phyloP scores from a whole-genome alignment of 2,888 invertebrate species.

The Meta bourneti region DNA sequence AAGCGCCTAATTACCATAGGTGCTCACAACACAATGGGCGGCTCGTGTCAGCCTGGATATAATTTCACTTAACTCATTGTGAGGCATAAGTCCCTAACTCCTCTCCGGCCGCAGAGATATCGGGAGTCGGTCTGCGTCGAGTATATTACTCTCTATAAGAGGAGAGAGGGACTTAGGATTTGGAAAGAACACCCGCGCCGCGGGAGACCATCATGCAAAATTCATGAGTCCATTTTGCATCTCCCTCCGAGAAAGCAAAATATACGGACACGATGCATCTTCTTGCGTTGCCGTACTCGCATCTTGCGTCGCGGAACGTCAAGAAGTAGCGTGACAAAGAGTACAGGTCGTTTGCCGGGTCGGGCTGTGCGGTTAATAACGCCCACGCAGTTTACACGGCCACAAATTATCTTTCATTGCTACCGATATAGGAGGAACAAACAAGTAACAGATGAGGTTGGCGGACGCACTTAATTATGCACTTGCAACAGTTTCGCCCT shows the following conservation, averaged over 20 bases:
- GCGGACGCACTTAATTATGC: too few species aligned
- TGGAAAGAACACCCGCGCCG: slow-evolving; percentile 40
- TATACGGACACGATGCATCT: slow-evolving; percentile 35
- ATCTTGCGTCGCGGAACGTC: slow-evolving; percentile 3
- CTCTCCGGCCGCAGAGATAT: not conserved
- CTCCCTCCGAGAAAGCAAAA: slow-evolving; percentile 46
- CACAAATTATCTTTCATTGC: too few species aligned
- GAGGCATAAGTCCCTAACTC: slow-evolving; percentile 1
- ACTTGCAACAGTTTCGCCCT: too few species aligned
- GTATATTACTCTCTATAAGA: slow-evolving; percentile 28
- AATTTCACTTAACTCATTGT: slow-evolving; percentile 43
- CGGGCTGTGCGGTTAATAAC: not conserved
- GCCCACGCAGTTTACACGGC: too few species aligned
- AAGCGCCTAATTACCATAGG: slow-evolving; percentile 40
- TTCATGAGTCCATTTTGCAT: slow-evolving; percentile 72
- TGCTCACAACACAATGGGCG: slow-evolving; percentile 20
- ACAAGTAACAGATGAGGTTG: too few species aligned
- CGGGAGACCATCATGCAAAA: slow-evolving; percentile 58
- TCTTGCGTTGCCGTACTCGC: slow-evolving; percentile 38
- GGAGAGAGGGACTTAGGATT: slow-evolving; percentile 11
- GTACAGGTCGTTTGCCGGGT: not conserved
- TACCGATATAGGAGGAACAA: too few species aligned
- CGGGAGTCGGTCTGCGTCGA: slow-evolving; percentile 4
- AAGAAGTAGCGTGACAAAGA: slow-evolving; percentile 34
- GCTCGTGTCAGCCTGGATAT: not conserved